These are phyloP conservation scores for Lamellibrachia satsuma DNA, from an alignment of 2,888 invertebrate genomes.

Conservation along the genomic window DNA sequence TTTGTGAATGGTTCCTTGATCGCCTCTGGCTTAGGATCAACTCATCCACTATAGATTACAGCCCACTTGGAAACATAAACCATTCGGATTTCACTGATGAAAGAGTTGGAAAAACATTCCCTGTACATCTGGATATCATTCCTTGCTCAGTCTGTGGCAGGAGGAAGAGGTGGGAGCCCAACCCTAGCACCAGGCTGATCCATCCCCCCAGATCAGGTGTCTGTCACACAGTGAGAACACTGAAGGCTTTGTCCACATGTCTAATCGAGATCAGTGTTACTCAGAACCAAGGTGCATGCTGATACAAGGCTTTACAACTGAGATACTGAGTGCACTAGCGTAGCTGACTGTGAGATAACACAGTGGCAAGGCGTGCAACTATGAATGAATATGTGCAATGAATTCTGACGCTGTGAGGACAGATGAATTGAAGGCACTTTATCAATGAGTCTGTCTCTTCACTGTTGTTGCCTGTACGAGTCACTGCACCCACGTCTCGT, in stretches of 20 bases:
- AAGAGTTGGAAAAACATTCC: background rate
- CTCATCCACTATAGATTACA: background rate
- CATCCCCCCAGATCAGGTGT: background rate
- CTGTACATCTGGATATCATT: background rate
- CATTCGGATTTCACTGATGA: background rate
- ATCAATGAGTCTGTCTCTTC: background rate
- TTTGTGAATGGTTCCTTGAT: background rate
- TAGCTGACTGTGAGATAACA: background rate
- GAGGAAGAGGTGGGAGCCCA: background rate
- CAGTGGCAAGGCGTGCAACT: background rate
- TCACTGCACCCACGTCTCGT: background rate
- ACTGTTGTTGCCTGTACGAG: background rate
- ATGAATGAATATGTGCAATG: background rate
- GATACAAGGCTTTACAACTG: background rate
- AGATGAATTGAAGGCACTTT: background rate
- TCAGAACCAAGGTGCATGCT: background rate
- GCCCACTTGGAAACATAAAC: background rate
- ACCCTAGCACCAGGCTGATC: background rate
- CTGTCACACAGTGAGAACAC: background rate
- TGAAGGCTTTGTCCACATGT: background rate
- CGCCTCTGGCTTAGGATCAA: background rate
- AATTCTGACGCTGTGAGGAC: background rate
- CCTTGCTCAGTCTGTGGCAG: background rate
- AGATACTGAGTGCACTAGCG: background rate
- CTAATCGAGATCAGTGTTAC: background rate